Base-by-base conservation (phyloP, 1,140 invertebrate genomes). In the Holotrichia oblita region DNA sequence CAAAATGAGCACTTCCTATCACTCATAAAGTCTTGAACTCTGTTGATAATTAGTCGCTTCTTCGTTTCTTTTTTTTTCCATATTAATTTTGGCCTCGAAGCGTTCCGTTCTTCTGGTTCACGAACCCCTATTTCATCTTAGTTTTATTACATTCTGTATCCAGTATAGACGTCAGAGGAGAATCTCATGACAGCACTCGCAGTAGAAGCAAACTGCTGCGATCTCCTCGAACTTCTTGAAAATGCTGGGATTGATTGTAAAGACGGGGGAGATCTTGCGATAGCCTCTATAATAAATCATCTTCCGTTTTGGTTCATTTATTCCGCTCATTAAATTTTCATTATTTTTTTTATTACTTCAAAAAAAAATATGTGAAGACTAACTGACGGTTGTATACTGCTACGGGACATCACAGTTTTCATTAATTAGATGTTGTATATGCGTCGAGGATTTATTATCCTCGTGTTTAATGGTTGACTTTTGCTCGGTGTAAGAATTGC, bases 271-370 rank as follows among this genome's bases (percentile, higher is more conserved):
- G 48, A 55, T 55, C 48, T 17, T 6, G 48, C 48, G 48, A 55
- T 55, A 55, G 14, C 48, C 48, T 14, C 14, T 7, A 55, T 55
- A 55, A 55, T 55, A 55, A 55, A 55, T 55, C 48, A 55, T 55
- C 48, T 55, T 55, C 48, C 48, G 48, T n/a, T 55, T 55, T 55
- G 48, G 48, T 55, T 55, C 48, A 55, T 55, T 55, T 55, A 55
- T 55, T 55, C 48, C 48, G 48, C 48, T 55, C 48, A n/a, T 55
- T 55, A 55, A 55, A 55, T 55, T 55, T 55, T 55, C n/a, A 55
- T 55, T 55, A 55, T 55, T 55, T 55, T 42, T 55, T 55, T 55
- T 55, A 55, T 55, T 55, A 17, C 48, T 55, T 34, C 27, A 34
- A 34, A n/a, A 55, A 55, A 6, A 55, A 17, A n/a, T n/a, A n/a